phyloP scores from a whole-genome alignment of 2,797 vertebrate species.

The Decapterus maruadsi region DNA sequence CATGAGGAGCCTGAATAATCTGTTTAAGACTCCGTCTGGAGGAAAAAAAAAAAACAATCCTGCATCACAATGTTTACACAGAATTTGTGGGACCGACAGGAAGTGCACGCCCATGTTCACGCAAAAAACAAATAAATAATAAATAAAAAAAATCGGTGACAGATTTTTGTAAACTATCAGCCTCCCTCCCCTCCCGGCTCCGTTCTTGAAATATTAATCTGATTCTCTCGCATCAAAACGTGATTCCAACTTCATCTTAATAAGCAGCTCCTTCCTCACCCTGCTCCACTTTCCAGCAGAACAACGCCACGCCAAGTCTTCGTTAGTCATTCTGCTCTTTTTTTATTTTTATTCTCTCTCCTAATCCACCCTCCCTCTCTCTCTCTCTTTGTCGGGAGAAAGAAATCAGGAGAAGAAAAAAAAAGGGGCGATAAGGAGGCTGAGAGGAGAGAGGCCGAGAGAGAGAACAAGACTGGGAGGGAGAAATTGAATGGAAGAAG shows the following conservation, averaged over 20 bases:
- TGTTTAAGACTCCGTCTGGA: background rate
- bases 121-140: too few relatives aligned
- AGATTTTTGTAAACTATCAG: slow-evolving; percentile 32
- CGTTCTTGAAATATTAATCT: slow-evolving; percentile 51
- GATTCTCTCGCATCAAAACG: slow-evolving; percentile 41
- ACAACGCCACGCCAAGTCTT: slow-evolving; percentile 25
- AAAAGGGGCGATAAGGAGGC: slow-evolving; percentile 21
- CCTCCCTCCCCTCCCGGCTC: slow-evolving; percentile 14
- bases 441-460: slow-evolving; percentile 39
- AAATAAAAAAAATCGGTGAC: slow-evolving; percentile 12
- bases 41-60: background rate
- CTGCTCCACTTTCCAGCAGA: slow-evolving; percentile 35
- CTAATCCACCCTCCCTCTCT: slow-evolving; percentile 39
- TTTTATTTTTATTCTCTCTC: slow-evolving; percentile 22
- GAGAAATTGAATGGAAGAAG: slow-evolving; percentile 19
- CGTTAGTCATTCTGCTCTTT: slow-evolving; percentile 52
- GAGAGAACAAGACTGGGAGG: slow-evolving; percentile 36
- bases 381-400: slow-evolving; percentile 38
- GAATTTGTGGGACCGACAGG: slow-evolving; percentile 24
- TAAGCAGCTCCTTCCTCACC: slow-evolving; percentile 24
- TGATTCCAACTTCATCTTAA: slow-evolving; percentile 49
- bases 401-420: slow-evolving; percentile 53
- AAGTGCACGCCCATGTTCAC: background rate
- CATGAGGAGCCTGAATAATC: slow-evolving; percentile 32
- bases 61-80: background rate